Base-by-base conservation (phyloP, 92 coral and sea anemone species). In the Porites divaricata region DNA sequence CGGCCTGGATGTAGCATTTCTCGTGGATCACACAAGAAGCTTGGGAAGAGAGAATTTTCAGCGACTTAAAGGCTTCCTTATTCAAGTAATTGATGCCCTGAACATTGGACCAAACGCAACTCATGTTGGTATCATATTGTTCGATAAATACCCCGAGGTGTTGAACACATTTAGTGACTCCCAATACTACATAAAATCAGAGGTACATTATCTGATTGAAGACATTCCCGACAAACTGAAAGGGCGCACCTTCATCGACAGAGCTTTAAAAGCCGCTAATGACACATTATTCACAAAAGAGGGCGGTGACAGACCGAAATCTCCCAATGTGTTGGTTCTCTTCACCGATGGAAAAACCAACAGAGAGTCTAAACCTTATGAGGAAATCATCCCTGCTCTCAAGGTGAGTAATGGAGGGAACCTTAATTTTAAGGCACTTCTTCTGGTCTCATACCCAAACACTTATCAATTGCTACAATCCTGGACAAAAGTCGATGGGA, bases 261-360 rank as follows among this genome's bases (percentile, higher is more conserved):
- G 26, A 9, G 87, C 87, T 13, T 73, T 83, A 49, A n/a, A 59
- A 16, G 79, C 71, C 8, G 87, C 87, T 7, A 61, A 83, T 26
- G 72, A 83, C 1, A 15, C 59, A 22, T 63, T 83, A 17, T 83
- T 83, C n/a, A 72, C 87, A 22, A 48, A 10, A 56, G 23, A 61
- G 73, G 80, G 72, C 50, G 87, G 87, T 41, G 78, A 75, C 63
- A 83, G 87, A 52, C 51, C 78, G 15, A 9, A 13, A 41, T 64
- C 58, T 62, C 87, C 87, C 72, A 83, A 83, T 25, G 80, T 62
- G 51, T 51, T 83, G 68, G 12, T 83, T 24, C 79, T 83, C 4
- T 9, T 83, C 7, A 72, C 87, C 12, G 87, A 83, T 72, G 87
- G 87, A 24, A 71, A 21, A 45, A 82, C 87, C 15, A 61, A 74